Evolutionary conservation across 2,888 invertebrate genomes (phyloP).

Genomic region (Megalurothrips usitatus): DNA sequence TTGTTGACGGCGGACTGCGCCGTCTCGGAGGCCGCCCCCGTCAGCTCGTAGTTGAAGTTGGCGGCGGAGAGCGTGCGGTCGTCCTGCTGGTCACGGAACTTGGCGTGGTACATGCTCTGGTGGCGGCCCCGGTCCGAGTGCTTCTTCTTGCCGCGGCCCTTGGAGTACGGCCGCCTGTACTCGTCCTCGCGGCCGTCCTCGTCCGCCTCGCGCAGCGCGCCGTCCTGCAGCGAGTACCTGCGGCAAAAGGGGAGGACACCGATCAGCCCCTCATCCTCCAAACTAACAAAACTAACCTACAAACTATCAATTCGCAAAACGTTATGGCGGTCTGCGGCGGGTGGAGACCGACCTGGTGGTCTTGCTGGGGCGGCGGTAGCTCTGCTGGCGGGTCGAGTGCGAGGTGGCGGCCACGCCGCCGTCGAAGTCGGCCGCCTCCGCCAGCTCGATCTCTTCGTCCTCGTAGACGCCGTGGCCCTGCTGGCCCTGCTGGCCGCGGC

Average conservation of each 20-base stretch:
- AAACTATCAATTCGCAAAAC: too few relatives aligned
- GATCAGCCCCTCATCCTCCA: too few relatives aligned
- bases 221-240: constrained; percentile 3
- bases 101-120: constrained; percentile 24
- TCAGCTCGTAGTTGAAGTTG: constrained; percentile 24
- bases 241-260: neutral
- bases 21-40: neutral
- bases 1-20: neutral
- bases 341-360: neutral
- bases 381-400: neutral
- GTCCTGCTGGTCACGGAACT: constrained; percentile 11
- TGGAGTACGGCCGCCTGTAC: constrained; percentile 6
- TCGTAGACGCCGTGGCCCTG: neutral
- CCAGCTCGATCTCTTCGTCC: constrained; percentile 21
- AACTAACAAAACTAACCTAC: too few relatives aligned
- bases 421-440: neutral
- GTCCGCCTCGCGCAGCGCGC: neutral
- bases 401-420: constrained; percentile 7
- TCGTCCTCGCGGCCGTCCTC: neutral
- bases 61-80: constrained; percentile 14
- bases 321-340: too few relatives aligned
- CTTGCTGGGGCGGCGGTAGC: neutral
- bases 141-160: constrained; percentile 8
- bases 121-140: neutral
- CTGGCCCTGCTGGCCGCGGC: neutral